Evolutionary conservation across 2,113 vertebrate genomes (phyloP), one percentile per base, ranked within the genome.

Genomic region (Dicrurus megarhynchus): DNA sequence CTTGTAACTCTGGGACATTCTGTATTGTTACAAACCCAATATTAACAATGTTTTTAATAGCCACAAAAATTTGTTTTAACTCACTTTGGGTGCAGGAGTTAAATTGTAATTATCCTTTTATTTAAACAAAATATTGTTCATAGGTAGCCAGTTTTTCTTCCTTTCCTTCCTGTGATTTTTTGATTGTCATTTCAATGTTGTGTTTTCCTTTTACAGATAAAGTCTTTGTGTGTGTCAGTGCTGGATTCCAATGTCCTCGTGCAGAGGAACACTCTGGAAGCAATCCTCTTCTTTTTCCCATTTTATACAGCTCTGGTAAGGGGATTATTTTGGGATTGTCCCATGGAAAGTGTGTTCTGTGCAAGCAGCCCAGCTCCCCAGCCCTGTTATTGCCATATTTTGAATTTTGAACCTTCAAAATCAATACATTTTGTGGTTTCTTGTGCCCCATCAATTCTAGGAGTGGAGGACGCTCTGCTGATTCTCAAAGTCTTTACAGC

Each of bases 191-290:
- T 89, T 41, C 46, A 73, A 39, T 44, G 7, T 49, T 41, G 47
- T 87, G 15, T n/a, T 87, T 79, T 57, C 3, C 44, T 74, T 79
- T 79, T 60, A 9, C 79, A 99, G 99, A 96, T 99, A 8, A 99
- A 98, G 56, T 98, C 99, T 14, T 89, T 99, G 44, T 98, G 98
- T 76, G 97, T 98, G 8, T 98, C 98, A 4, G 98, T 99, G 53
- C 96, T 99, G 98, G 99, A 99, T 96, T 98, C 99, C 33, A 99
- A 99, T 82, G 98, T 99, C 68, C 98, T 99, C 56, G 99, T 99
- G 78, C 99, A 99, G 83, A 99, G 99, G 91, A 99, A 99, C 95
- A 99, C 98, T 61, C 97, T 99, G 78, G 99, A 99, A 96, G 98
- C 99, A 47, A 98, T 99, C 42, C 98, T 99, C 32, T 99, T 98